phyloP scores from a whole-genome alignment of 23 tunicate genomes.

The Botrylloides violaceus region DNA sequence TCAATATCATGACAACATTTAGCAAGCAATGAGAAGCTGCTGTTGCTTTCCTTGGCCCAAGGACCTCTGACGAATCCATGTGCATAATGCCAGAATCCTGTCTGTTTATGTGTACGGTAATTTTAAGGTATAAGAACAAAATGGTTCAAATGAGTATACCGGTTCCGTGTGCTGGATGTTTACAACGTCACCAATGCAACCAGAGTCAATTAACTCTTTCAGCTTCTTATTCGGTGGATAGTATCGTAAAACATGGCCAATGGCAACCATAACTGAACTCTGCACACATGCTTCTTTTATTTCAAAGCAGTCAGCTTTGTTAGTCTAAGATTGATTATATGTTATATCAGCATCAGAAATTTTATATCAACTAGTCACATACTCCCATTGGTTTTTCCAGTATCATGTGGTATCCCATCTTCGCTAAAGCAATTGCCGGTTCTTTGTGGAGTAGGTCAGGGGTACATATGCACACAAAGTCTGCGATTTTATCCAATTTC shows the following conservation, averaged over 20 bases:
- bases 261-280: slow-evolving; percentile 35
- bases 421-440: slow-evolving; percentile 44
- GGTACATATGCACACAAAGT: slow-evolving; percentile 54
- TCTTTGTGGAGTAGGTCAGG: slow-evolving; percentile 52
- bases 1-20: slow-evolving; percentile 82
- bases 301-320: slow-evolving; percentile 38
- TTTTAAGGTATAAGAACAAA: neutral
- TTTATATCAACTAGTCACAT: neutral
- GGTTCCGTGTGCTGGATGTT: slow-evolving; percentile 69
- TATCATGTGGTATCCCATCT: slow-evolving; percentile 47
- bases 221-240: slow-evolving; percentile 61
- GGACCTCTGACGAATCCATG: slow-evolving; percentile 71
- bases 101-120: neutral
- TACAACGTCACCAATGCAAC: slow-evolving; percentile 59
- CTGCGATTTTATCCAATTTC: slow-evolving; percentile 38
- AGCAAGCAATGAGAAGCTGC: slow-evolving; percentile 62
- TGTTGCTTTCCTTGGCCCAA: slow-evolving; percentile 40
- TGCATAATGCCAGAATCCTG: slow-evolving; percentile 63
- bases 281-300: slow-evolving; percentile 34
- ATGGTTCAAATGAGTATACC: neutral
- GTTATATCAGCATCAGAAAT: neutral
- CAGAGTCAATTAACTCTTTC: slow-evolving; percentile 55
- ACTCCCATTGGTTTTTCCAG: slow-evolving; percentile 88
- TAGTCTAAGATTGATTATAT: slow-evolving; percentile 23
- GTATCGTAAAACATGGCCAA: slow-evolving; percentile 66